A percentile compares a stretch with the other conserved stretches of the same genome.
phyloP scores from a whole-genome alignment of 2,797 vertebrate genomes.

The Xenentodon cancila region DNA sequence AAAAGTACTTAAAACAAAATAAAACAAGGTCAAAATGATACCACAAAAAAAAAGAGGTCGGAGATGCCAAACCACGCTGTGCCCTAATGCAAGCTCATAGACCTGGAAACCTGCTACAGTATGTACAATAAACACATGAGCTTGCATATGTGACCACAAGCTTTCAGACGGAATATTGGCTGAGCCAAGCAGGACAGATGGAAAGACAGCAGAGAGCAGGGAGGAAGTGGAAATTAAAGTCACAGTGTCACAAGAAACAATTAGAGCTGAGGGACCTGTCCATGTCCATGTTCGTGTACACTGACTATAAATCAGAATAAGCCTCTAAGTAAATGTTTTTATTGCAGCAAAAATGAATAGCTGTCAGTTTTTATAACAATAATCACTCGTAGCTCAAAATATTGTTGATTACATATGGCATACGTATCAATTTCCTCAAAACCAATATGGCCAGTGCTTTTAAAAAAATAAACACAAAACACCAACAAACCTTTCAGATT shows the following conservation, averaged over 20 bases:
- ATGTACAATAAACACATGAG: conserved; percentile 40
- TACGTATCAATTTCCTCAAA: too few species aligned
- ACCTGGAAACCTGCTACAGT: conserved; percentile 47
- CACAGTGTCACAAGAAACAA: conserved; percentile 54
- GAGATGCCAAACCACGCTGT: conserved; percentile 47
- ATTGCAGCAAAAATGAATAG: too few species aligned
- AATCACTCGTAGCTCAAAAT: too few species aligned
- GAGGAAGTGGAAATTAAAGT: conserved; percentile 70
- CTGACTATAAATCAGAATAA: not conserved
- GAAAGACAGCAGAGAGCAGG: conserved; percentile 64
- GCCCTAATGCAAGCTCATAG: conserved; percentile 64
- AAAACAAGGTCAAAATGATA: too few species aligned
- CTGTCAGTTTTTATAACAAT: too few species aligned
- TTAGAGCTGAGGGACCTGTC: conserved; percentile 52
- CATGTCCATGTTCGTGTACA: conserved; percentile 6
- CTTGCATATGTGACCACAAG: conserved; percentile 13
- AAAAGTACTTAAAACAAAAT: too few species aligned
- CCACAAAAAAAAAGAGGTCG: not conserved
- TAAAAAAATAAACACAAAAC: too few species aligned
- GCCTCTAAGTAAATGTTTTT: too few species aligned
- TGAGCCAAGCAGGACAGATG: conserved; percentile 63
- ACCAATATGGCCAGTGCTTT: too few species aligned
- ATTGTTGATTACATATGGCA: too few species aligned
- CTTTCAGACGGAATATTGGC: conserved; percentile 46
- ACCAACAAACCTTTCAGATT: too few species aligned